phyloP scores from a whole-genome alignment of 2,797 vertebrate genomes.

The Tenualosa ilisha region DNA sequence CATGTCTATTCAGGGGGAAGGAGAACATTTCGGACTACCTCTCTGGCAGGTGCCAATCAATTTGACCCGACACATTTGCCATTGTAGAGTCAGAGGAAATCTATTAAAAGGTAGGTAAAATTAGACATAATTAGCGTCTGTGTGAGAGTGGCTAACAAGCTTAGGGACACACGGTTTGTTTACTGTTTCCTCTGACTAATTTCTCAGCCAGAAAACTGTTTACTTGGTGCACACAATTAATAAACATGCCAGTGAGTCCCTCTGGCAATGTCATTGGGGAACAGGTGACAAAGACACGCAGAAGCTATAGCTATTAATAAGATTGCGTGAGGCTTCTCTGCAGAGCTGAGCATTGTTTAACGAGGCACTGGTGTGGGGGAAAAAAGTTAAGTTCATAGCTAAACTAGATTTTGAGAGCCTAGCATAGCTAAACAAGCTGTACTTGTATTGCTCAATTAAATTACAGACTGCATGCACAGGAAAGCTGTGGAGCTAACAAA shows the following conservation, averaged over 20 bases:
- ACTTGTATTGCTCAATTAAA: neutral
- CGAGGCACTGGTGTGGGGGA: neutral
- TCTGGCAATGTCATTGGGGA: slow-evolving; percentile 54
- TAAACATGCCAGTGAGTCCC: slow-evolving; percentile 56
- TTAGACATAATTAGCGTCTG: slow-evolving; percentile 62
- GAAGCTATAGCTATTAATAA: slow-evolving; percentile 15
- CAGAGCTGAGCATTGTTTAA: slow-evolving; percentile 19
- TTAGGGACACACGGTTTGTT: slow-evolving; percentile 60
- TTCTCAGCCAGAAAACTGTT: slow-evolving; percentile 61
- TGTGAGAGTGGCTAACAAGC: slow-evolving; percentile 59
- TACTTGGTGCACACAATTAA: slow-evolving; percentile 61
- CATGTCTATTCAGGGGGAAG: slow-evolving; percentile 44
- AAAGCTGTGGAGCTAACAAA: neutral
- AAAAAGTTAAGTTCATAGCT: slow-evolving; percentile 19
- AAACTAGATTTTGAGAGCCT: neutral
- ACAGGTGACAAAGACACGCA: slow-evolving; percentile 29
- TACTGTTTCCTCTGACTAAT: slow-evolving; percentile 62
- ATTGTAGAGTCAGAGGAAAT: slow-evolving; percentile 45
- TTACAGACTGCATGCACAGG: neutral
- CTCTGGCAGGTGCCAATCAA: slow-evolving; percentile 58
- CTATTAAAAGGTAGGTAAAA: slow-evolving; percentile 47
- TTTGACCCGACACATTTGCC: slow-evolving; percentile 36
- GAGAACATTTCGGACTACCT: slow-evolving; percentile 34
- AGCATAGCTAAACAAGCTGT: neutral
- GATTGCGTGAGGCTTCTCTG: slow-evolving; percentile 6